Conservation (phyloP, 2,888 invertebrate species). For the Euphydryas editha region DNA sequence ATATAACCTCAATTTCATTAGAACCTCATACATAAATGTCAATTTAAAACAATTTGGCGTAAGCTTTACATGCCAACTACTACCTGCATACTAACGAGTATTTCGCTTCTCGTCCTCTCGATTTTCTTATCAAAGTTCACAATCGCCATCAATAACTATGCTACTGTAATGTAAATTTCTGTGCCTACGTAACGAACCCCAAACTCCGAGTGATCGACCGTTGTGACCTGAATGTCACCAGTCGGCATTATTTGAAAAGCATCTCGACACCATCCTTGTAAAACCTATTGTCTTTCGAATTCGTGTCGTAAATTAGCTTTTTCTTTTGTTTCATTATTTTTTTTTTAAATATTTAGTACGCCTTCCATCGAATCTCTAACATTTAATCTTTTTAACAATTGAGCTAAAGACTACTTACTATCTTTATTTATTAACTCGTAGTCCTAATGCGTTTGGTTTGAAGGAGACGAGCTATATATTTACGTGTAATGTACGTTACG, state of each 20-base stretch:
- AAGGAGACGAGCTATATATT: too few species aligned
- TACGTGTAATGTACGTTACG: too few species aligned
- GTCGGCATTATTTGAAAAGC: conserved; percentile 37
- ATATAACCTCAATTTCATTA: neutral
- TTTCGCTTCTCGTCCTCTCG: neutral
- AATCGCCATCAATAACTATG: conserved; percentile 15
- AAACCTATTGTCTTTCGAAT: conserved; percentile 31
- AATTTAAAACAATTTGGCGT: conserved; percentile 1
- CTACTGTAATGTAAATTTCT: conserved; percentile 26
- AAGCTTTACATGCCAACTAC: neutral
- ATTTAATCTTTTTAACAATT: neutral
- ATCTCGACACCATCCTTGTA: conserved; percentile 28
- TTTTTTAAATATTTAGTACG: neutral
- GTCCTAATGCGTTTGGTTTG: too few species aligned
- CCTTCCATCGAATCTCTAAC: neutral
- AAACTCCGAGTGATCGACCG: conserved; percentile 11
- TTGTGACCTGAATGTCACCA: conserved; percentile 38
- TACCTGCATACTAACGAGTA: conserved; percentile 6
- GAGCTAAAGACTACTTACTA: neutral
- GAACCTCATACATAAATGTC: neutral
- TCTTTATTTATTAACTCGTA: too few species aligned
- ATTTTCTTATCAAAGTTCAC: conserved; percentile 10
- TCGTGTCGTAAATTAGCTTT: conserved; percentile 27
- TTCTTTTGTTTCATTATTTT: conserved; percentile 13
- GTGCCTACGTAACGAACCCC: conserved; percentile 10